Evolutionary conservation across 2,797 vertebrate species (phyloP).

Genomic region (Crocodylus rhombifer): DNA sequence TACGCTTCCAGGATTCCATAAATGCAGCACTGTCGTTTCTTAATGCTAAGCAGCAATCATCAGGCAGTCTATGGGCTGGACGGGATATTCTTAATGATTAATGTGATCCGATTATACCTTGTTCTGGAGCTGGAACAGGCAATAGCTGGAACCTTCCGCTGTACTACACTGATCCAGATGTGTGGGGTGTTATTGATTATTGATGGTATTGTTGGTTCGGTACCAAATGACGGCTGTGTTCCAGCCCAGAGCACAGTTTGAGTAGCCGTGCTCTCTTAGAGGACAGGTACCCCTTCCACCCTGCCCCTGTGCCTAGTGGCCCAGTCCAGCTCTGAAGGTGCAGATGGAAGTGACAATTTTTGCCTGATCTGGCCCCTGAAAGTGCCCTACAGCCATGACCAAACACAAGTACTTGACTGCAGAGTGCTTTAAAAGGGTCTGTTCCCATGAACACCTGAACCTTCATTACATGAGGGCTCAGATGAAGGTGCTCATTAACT

Average conservation of each 20-base stretch:
- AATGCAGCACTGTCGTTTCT: conserved; percentile 20
- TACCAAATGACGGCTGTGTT: neutral
- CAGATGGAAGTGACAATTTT: too few species aligned
- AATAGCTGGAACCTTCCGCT: neutral
- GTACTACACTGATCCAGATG: too few species aligned
- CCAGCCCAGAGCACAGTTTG: neutral
- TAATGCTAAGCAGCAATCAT: conserved; percentile 14
- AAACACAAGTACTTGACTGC: too few species aligned
- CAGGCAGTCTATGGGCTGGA: neutral
- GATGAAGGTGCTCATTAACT: too few species aligned
- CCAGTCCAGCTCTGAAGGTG: too few species aligned
- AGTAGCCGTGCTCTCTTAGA: neutral
- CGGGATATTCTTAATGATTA: neutral
- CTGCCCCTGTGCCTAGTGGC: neutral
- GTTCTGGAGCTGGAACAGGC: neutral
- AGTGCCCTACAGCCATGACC: too few species aligned
- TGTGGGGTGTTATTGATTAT: neutral
- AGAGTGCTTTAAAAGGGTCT: too few species aligned
- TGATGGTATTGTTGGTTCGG: neutral
- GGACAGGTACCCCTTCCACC: neutral
- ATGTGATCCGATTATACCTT: neutral
- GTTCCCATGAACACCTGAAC: too few species aligned
- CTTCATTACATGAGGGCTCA: too few species aligned
- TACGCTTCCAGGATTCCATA: neutral
- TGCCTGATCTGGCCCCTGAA: too few species aligned